Base-by-base conservation (phyloP, 2,797 vertebrate genomes). In the Eulemur coronatus region DNA sequence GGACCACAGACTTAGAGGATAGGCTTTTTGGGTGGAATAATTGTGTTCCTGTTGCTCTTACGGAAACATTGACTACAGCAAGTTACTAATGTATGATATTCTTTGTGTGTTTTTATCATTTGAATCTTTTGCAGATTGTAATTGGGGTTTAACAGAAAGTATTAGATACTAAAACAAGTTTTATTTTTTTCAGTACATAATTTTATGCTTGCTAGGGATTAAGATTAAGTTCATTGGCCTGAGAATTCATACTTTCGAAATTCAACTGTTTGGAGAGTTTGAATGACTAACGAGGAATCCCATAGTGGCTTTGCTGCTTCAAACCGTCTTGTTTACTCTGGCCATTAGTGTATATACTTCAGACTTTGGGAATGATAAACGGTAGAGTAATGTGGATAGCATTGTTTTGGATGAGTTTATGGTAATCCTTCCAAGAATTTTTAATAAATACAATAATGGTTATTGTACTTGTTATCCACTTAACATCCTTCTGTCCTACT, bases 241-340 rank as follows among this genome's bases (percentile, higher is more conserved):
- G 59, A 85, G 28, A 79, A 85, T 85, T 95, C 33, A 86, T 79
- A 30, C 11, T 92, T 95, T 92, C 86, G 63, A 93, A 84, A 95
- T 87, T 81, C 11, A 30, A 33, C 22, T 86, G 91, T 95, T 89
- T 89, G 65, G 43, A 89, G 38, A 76, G 13, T 92, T 89, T 95
- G 69, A 80, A 65, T 89, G 35, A 93, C 55, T 87, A 57, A 55
- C 43, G 76, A 87, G 33, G 85, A 94, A 84, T 96, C 38, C 46
- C 22, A 41, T 28, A 59, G 73, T 89, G 50, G 5, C 73, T 84
- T 90, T 97, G 33, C 50, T 94, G n/a, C n/a, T 81, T 97, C 11
- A 79, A 73, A 91, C 65, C 24, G 38, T 86, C 41, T 84, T 94
- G 8, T 84, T 94, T 94, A 65, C 43, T 91, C 20, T 7, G 87